These are phyloP conservation scores for Dryobotodes eremita DNA, from an alignment of 2,888 invertebrate genomes.

Conservation along the genomic window DNA sequence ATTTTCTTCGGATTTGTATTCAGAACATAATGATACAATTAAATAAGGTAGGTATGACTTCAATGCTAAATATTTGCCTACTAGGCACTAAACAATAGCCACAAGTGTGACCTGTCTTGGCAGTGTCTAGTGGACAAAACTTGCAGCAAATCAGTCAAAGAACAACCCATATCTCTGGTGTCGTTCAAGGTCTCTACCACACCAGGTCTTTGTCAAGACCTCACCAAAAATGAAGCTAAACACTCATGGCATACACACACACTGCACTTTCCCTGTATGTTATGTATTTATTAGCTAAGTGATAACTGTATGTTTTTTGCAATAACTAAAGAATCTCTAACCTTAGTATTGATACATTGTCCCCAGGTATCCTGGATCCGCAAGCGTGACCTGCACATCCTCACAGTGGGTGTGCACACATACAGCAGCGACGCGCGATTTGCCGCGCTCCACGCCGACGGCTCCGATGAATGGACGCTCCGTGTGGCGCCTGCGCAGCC, in stretches of 20 bases:
- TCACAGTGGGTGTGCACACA: conserved; percentile 92
- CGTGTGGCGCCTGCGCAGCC: conserved; percentile 91
- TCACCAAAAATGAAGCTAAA: not conserved
- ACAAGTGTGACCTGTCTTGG: not conserved
- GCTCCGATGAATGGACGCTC: conserved; percentile 92
- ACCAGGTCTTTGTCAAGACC: not conserved
- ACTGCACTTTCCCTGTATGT: not conserved
- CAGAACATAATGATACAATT: not conserved
- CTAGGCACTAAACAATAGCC: no score
- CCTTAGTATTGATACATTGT: conserved; percentile 14
- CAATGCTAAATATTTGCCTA: not conserved
- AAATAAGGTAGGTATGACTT: not conserved
- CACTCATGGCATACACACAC: not conserved
- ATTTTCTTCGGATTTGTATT: not conserved
- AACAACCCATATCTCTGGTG: not conserved
- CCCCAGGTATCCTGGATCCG: conserved; percentile 96
- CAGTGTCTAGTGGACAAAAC: not conserved
- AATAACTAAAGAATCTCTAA: not conserved
- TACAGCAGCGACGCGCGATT: conserved; percentile 93
- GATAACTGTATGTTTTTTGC: not conserved
- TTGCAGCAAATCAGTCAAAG: not conserved
- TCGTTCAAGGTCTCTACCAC: not conserved
- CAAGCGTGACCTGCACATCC: conserved; percentile 94
- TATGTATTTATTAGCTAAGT: not conserved
- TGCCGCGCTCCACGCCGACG: conserved; percentile 91